Percentiles rank a stretch among this genome's conserved stretches.
These are phyloP conservation scores for Xenus cinereus DNA, from an alignment of 2,113 vertebrate species.

Conservation along the genomic window DNA sequence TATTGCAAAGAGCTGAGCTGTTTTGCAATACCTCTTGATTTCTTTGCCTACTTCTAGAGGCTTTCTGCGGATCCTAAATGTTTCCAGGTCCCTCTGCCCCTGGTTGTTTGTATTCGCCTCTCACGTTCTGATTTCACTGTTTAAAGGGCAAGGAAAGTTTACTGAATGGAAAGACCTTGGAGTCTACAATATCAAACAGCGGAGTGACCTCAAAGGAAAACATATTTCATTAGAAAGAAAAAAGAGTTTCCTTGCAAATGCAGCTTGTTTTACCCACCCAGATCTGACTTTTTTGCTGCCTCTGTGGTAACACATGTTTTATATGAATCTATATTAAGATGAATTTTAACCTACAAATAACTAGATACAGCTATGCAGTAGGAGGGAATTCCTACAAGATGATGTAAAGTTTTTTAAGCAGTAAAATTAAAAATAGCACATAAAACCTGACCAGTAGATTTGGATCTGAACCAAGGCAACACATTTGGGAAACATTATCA, in stretches of 20 bases:
- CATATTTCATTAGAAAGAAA: slow-evolving; percentile 66
- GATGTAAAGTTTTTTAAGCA: slow-evolving; percentile 79
- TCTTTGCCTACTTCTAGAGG: not conserved
- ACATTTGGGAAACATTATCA: slow-evolving; percentile 85
- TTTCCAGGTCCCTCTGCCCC: slow-evolving; percentile 6
- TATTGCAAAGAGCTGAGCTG: not conserved
- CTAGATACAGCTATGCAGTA: slow-evolving; percentile 80
- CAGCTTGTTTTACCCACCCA: slow-evolving; percentile 62
- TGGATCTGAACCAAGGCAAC: slow-evolving; percentile 72
- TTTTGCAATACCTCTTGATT: not conserved
- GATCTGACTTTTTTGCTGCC: slow-evolving; percentile 63
- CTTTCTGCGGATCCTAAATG: slow-evolving; percentile 1
- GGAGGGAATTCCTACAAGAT: slow-evolving; percentile 78
- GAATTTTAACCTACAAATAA: slow-evolving; percentile 87
- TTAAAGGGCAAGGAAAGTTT: slow-evolving; percentile 60
- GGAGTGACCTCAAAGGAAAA: slow-evolving; percentile 52
- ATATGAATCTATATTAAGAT: slow-evolving; percentile 84
- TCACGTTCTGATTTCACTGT: slow-evolving; percentile 46
- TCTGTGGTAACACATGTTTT: slow-evolving; percentile 83
- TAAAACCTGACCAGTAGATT: slow-evolving; percentile 61
- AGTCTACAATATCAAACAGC: slow-evolving; percentile 63
- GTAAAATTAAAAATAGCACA: slow-evolving; percentile 81
- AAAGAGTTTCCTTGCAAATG: slow-evolving; percentile 67
- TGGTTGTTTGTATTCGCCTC: slow-evolving; percentile 25
- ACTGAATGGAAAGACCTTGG: slow-evolving; percentile 47